Percentiles rank a stretch among this genome's conserved stretches.
These are phyloP conservation scores for Conus betulinus DNA, from an alignment of 1,140 invertebrate genomes.

Conservation along the genomic window DNA sequence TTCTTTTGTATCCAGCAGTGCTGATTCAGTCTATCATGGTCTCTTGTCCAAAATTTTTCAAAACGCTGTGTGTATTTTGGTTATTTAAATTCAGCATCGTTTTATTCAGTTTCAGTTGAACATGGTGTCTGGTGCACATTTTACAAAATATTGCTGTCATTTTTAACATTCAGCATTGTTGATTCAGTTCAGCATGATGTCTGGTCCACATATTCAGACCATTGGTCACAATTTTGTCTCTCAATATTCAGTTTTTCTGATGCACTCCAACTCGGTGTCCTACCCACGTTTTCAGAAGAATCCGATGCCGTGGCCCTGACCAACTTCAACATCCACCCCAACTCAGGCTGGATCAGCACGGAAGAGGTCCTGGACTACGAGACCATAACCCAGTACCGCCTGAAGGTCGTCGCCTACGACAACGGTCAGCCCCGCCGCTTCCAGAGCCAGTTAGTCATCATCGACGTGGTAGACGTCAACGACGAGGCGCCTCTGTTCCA, in stretches of 20 bases:
- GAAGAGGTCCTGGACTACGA: constrained; percentile 92
- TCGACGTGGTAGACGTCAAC: constrained; percentile 71
- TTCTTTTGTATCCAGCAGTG: no score
- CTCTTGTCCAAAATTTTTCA: no score
- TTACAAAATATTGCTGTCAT: no score
- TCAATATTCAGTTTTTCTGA: not conserved
- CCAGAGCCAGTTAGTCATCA: constrained; percentile 47
- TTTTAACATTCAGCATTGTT: no score
- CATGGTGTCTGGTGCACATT: no score
- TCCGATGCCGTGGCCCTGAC: constrained; percentile 50
- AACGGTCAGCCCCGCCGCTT: constrained; percentile 80
- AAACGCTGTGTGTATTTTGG: no score
- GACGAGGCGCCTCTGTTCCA: constrained; percentile 71
- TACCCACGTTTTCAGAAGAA: constrained; percentile 45
- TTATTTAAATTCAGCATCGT: no score
- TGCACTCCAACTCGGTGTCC: not conserved
- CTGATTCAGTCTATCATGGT: no score
- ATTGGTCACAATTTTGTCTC: not conserved
- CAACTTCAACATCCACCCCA: constrained; percentile 65
- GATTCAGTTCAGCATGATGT: no score
- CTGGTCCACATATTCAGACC: no score
- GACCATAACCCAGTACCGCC: constrained; percentile 88
- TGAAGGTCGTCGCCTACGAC: constrained; percentile 77
- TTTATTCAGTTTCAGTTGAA: no score
- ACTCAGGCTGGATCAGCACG: constrained; percentile 88